phyloP scores from a whole-genome alignment of 2,888 invertebrate genomes.

The Andrena trimmerana region DNA sequence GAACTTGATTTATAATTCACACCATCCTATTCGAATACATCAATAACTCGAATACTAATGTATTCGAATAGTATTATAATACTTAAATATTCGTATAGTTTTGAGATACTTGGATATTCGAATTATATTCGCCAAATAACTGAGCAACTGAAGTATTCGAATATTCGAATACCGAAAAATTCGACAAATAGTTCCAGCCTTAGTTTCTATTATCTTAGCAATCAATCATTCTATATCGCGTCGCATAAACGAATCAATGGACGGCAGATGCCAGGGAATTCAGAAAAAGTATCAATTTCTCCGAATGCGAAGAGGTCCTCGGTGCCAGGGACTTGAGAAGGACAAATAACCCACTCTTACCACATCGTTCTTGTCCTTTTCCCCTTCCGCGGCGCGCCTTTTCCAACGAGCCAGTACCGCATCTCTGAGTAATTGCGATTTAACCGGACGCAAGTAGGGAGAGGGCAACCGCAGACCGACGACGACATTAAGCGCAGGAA shows the following conservation, averaged over 20 bases:
- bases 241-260: conserved; percentile 13
- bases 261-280: neutral
- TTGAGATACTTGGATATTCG: too few species aligned
- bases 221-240: neutral
- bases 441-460: conserved; percentile 75
- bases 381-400: conserved; percentile 45
- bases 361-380: conserved; percentile 51
- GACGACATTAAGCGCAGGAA: conserved; percentile 80
- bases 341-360: conserved; percentile 69
- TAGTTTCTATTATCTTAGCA: neutral
- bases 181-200: too few species aligned
- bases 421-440: conserved; percentile 80
- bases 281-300: conserved; percentile 38
- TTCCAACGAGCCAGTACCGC: conserved; percentile 60
- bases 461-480: conserved; percentile 75
- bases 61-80: too few species aligned
- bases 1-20: too few species aligned
- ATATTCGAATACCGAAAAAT: too few species aligned
- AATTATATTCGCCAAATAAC: too few species aligned
- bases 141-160: too few species aligned
- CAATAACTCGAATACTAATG: too few species aligned
- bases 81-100: too few species aligned
- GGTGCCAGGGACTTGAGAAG: conserved; percentile 42
- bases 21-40: too few species aligned
- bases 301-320: conserved; percentile 30